A percentile compares a stretch with the other conserved stretches of the same genome.
Conservation (phyloP, 2,888 invertebrate genomes). For the Chaitophorus viminalis region DNA sequence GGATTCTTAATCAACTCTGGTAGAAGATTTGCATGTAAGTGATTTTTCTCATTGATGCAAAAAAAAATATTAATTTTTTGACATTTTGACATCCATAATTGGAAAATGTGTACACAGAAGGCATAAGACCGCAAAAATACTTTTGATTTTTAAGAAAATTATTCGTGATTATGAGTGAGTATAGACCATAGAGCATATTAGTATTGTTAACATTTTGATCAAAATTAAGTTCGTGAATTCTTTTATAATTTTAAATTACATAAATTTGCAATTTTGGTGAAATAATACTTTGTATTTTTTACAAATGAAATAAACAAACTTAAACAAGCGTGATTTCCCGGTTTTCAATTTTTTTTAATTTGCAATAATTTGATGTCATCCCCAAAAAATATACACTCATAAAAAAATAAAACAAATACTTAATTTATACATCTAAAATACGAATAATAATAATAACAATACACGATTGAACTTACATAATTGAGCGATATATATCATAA, state of each 20-base stretch:
- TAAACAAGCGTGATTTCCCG: not conserved
- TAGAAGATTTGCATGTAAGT: too few species aligned
- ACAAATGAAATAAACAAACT: not conserved
- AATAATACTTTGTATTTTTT: not conserved
- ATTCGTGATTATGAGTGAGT: too few species aligned
- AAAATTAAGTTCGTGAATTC: not conserved
- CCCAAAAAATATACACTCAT: not conserved
- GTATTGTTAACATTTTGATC: not conserved
- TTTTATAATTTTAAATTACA: not conserved
- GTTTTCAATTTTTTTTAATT: not conserved
- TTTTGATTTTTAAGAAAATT: too few species aligned
- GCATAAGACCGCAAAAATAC: too few species aligned
- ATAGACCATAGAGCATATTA: too few species aligned
- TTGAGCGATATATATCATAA: constrained; percentile 16
- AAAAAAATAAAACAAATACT: constrained; percentile 12
- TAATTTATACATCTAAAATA: not conserved
- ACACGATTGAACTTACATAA: constrained; percentile 23
- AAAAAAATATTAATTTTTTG: too few species aligned
- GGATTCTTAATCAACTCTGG: too few species aligned
- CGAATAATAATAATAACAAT: constrained; percentile 17
- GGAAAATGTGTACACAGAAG: too few species aligned
- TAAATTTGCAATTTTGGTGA: not conserved
- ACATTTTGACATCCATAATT: too few species aligned
- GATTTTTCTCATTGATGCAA: too few species aligned
- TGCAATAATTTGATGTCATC: not conserved